Conservation (phyloP, 1,140 invertebrate species). For the Sinonovacula constricta region DNA sequence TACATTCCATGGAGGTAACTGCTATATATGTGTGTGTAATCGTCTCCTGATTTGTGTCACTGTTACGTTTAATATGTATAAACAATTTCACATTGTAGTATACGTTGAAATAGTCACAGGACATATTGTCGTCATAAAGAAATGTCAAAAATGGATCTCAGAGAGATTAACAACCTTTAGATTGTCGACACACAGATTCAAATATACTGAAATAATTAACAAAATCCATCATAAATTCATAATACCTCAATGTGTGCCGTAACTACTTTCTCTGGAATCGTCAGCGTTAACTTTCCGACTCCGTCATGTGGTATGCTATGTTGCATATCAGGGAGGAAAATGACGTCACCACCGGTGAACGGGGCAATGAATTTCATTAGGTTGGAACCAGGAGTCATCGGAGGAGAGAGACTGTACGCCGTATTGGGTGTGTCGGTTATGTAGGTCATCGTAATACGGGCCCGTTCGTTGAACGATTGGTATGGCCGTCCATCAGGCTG, state of each 20-base stretch:
- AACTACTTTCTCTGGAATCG: slow-evolving; percentile 33
- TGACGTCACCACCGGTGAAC: slow-evolving; percentile 28
- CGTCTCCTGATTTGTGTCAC: too few relatives aligned
- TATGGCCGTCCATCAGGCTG: slow-evolving; percentile 41
- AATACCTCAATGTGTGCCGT: slow-evolving; percentile 38
- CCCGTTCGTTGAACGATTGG: slow-evolving; percentile 1
- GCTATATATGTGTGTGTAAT: too few relatives aligned
- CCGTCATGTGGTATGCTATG: slow-evolving; percentile 27
- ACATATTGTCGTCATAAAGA: too few relatives aligned
- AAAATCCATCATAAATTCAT: too few relatives aligned
- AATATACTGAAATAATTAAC: too few relatives aligned
- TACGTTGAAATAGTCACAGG: too few relatives aligned
- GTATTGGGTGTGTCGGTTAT: slow-evolving; percentile 5
- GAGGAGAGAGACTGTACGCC: neutral
- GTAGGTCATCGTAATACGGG: slow-evolving; percentile 20
- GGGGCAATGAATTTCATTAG: slow-evolving; percentile 43
- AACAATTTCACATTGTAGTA: too few relatives aligned
- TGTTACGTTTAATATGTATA: too few relatives aligned
- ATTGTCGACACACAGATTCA: too few relatives aligned
- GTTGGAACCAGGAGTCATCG: slow-evolving; percentile 22
- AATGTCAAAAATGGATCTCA: too few relatives aligned
- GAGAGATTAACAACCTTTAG: too few relatives aligned
- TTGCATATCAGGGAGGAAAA: slow-evolving; percentile 37
- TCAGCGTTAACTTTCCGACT: slow-evolving; percentile 18
- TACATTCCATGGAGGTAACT: too few relatives aligned